Base-by-base conservation (phyloP, 2,797 vertebrate genomes). In the Astyanax mexicanus region DNA sequence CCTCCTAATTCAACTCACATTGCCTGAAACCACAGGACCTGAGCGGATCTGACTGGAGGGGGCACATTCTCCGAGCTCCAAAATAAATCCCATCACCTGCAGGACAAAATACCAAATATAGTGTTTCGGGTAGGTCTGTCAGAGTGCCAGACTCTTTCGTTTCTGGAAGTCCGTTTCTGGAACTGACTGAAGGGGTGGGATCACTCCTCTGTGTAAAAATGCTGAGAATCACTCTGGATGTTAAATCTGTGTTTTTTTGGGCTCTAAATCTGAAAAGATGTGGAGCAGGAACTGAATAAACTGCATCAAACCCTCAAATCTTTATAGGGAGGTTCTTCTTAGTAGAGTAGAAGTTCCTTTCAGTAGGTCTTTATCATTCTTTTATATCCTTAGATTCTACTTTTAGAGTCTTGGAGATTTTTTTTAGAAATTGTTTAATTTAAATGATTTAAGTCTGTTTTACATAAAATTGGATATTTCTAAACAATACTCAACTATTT, bases 41-140 rank as follows among this genome's bases (percentile, higher is more conserved):
- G 80, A 83, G 55, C 83, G 78, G 80, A 80, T 83, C 78, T 80
- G 81, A 83, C 81, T 77, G 27, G 72, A 38, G 51, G 69, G 71
- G 69, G 67, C 49, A 69, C 74, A 69, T 51, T 75, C 72, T 72
- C 58, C 60, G 72, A 29, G 68, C 64, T 80, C 65, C 58, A 72
- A 71, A 80, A 74, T 78, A 78, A 83, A 83, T 78, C 69, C 71
- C 72, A 83, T 78, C 75, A 78, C 75, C 69, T 72, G 72, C 29
- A 60, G 68, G 72, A 83, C 75, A 64, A 83, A 80, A 80, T 65
- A 80, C 35, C 49, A 78, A 72, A 75, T 83, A 68, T 78, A 78
- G 61, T 72, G 68, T 83, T 77, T 78, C 78, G 55, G 10, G 54
- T 60, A 6, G 49, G 40, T 25, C 49, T 72, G 67, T 80, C 78